phyloP scores from a whole-genome alignment of 2,888 invertebrate species.

The Dicycla oo region DNA sequence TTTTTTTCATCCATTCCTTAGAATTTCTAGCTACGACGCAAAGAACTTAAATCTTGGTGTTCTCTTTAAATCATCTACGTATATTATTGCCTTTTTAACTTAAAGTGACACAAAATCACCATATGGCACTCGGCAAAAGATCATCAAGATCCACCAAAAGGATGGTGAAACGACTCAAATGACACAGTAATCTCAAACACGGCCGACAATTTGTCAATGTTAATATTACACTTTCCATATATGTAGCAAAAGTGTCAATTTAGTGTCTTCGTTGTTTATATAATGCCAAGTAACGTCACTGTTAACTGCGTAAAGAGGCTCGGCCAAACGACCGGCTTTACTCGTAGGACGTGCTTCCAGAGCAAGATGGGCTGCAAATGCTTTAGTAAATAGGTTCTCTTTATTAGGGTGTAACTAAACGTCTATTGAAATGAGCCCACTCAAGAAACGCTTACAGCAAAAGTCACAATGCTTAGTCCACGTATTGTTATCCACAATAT shows the following conservation, averaged over 20 bases:
- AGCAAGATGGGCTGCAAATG: background rate
- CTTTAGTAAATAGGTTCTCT: background rate
- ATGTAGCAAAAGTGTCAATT: conserved; percentile 53
- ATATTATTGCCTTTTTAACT: background rate
- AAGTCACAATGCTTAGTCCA: background rate
- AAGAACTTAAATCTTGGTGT: background rate
- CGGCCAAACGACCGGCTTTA: background rate
- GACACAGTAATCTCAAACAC: conserved; percentile 59
- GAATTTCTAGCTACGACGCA: background rate
- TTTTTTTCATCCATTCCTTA: no score
- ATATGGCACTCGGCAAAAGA: conserved; percentile 19
- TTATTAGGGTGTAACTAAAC: background rate
- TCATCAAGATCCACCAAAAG: conserved; percentile 8
- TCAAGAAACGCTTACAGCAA: background rate
- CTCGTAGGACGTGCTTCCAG: background rate
- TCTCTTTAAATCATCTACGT: background rate
- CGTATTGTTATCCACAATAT: background rate
- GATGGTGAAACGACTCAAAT: conserved; percentile 25
- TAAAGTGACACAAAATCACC: background rate
- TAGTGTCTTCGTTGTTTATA: conserved; percentile 61
- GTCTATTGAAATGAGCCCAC: no score
- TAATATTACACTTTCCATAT: conserved; percentile 50
- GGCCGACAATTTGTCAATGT: conserved; percentile 55
- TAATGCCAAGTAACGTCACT: conserved; percentile 53
- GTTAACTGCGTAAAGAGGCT: no score